Conservation (phyloP, 1,140 invertebrate genomes). For the Drepana arcuata region DNA sequence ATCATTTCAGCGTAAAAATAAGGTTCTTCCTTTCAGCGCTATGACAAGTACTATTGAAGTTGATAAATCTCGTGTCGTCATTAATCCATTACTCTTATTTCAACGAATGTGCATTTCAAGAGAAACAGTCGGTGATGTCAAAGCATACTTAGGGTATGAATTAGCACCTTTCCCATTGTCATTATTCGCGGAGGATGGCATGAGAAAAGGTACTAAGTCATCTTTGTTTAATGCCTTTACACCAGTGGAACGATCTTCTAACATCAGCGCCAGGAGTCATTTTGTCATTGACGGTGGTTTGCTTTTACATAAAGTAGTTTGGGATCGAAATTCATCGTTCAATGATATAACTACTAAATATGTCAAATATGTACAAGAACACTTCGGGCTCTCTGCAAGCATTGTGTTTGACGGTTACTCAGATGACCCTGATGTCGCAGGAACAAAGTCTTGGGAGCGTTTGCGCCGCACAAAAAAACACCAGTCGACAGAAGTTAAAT, state of each 20-base stretch:
- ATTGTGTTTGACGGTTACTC: conserved; percentile 5
- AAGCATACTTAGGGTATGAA: conserved; percentile 45
- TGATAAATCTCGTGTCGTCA: conserved; percentile 28
- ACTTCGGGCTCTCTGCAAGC: conserved; percentile 5
- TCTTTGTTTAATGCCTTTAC: neutral
- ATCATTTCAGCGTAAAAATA: conserved; percentile 39
- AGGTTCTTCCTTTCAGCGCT: conserved; percentile 35
- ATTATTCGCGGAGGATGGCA: conserved; percentile 38
- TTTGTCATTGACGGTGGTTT: conserved; percentile 3
- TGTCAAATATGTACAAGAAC: conserved; percentile 7
- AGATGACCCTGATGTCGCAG: conserved; percentile 2
- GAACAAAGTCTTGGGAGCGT: conserved; percentile 4
- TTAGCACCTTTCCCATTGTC: conserved; percentile 21
- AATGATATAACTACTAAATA: conserved; percentile 4
- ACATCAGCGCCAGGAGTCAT: neutral
- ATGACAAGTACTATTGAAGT: conserved; percentile 33
- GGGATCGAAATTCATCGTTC: conserved; percentile 6
- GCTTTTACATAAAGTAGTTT: conserved; percentile 4
- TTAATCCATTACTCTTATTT: conserved; percentile 46
- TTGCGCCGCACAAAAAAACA: conserved; percentile 1
- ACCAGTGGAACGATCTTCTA: neutral
- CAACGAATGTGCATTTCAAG: conserved; percentile 33
- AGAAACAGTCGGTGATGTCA: conserved; percentile 22
- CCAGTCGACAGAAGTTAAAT: conserved; percentile 1
- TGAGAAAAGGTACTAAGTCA: conserved; percentile 14